Conservation (phyloP, 2,888 invertebrate genomes). For the Mesopsocus fuscifrons region DNA sequence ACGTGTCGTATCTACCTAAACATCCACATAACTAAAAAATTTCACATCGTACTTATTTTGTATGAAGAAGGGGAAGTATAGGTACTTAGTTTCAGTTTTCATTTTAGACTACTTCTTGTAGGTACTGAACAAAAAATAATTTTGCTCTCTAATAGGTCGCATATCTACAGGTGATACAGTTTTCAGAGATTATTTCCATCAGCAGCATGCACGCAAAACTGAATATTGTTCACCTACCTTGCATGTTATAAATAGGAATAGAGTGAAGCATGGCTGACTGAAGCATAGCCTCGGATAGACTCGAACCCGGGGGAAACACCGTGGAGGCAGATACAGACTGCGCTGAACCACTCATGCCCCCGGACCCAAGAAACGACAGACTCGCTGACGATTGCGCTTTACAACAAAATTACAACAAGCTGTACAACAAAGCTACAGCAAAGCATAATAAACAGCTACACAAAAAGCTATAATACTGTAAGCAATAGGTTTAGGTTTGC, state of each 20-base stretch:
- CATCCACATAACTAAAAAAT: too few species aligned
- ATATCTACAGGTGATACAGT: too few species aligned
- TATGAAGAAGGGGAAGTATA: too few species aligned
- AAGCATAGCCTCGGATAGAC: constrained; percentile 4
- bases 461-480: constrained; percentile 2
- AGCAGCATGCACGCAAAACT: too few species aligned
- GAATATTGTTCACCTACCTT: constrained; percentile 32
- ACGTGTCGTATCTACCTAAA: too few species aligned
- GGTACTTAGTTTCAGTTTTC: too few species aligned
- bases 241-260: constrained; percentile 47
- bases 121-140: too few species aligned
- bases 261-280: constrained; percentile 20
- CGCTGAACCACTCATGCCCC: constrained; percentile 9
- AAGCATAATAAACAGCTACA: neutral
- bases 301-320: constrained; percentile 17
- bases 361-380: constrained; percentile 13
- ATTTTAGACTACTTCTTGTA: too few species aligned
- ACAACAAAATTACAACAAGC: neutral
- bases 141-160: too few species aligned
- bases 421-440: neutral
- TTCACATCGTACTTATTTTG: too few species aligned
- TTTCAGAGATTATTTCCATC: too few species aligned
- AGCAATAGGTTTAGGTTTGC: too few species aligned
- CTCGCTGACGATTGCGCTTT: constrained; percentile 12
- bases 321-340: constrained; percentile 28